Percentiles rank a stretch among this genome's conserved stretches.
These are phyloP conservation scores for Menidia beryllina DNA, from an alignment of 2,113 vertebrate species.

Conservation along the genomic window DNA sequence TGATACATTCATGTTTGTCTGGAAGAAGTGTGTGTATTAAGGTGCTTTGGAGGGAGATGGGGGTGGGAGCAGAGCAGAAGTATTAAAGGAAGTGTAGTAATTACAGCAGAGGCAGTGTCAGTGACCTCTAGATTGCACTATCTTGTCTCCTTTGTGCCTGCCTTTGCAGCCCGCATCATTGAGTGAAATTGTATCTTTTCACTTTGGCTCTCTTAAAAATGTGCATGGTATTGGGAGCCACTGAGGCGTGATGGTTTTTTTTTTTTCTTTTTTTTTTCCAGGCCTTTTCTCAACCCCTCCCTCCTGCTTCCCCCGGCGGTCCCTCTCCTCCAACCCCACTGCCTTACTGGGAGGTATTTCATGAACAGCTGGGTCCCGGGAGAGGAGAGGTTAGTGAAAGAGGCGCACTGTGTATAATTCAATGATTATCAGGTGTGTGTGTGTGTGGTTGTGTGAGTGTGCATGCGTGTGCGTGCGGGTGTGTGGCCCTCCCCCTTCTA, in stretches of 20 bases:
- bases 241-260: slow-evolving; percentile 88
- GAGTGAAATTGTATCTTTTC: slow-evolving; percentile 91
- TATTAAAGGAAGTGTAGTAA: slow-evolving; percentile 95
- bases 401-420: slow-evolving; percentile 85
- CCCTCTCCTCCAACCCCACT: slow-evolving; percentile 68
- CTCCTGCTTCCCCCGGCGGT: slow-evolving; percentile 61
- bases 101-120: slow-evolving; percentile 91
- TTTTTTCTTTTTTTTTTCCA: slow-evolving; percentile 57
- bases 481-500: slow-evolving; percentile 66
- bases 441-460: slow-evolving; percentile 49
- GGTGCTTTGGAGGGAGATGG: slow-evolving; percentile 33
- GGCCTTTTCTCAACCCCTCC: slow-evolving; percentile 52
- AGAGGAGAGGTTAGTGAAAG: slow-evolving; percentile 83
- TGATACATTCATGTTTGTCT: slow-evolving; percentile 58
- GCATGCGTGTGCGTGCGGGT: slow-evolving; percentile 50
- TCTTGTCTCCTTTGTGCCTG: slow-evolving; percentile 95
- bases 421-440: slow-evolving; percentile 83
- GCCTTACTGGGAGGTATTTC: slow-evolving; percentile 87
- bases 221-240: slow-evolving; percentile 90
- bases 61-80: slow-evolving; percentile 71
- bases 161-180: slow-evolving; percentile 79
- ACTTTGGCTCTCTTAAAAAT: slow-evolving; percentile 84
- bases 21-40: slow-evolving; percentile 31
- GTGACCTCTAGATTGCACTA: slow-evolving; percentile 94
- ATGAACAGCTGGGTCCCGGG: slow-evolving; percentile 93